phyloP scores from a whole-genome alignment of 2,113 vertebrate genomes.

The Dendropsophus ebraccatus region DNA sequence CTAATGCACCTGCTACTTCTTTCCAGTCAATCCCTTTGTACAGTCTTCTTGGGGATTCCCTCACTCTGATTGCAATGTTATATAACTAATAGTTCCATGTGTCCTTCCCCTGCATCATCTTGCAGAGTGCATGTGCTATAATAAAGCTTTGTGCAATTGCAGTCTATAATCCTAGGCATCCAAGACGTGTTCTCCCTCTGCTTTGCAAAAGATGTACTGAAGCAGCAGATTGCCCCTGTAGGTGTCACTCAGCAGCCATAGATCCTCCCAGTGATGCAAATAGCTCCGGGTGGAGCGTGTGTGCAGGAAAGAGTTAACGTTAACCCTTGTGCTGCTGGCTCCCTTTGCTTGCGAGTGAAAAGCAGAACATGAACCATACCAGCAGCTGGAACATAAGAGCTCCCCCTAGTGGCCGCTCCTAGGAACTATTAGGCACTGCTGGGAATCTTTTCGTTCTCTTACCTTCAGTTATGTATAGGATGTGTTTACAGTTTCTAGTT shows the following conservation, averaged over 20 bases:
- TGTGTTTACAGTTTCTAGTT: background rate
- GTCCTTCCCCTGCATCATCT: background rate
- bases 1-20: constrained; percentile 47
- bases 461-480: background rate
- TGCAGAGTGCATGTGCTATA: background rate
- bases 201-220: constrained; percentile 43
- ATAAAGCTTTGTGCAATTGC: background rate
- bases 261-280: constrained; percentile 55
- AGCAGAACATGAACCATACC: background rate
- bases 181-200: constrained; percentile 17
- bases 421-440: background rate
- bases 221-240: constrained; percentile 24
- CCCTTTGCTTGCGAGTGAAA: background rate
- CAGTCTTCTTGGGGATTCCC: constrained; percentile 26
- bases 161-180: background rate
- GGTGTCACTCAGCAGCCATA: constrained; percentile 41
- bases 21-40: background rate
- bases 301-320: constrained; percentile 37
- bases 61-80: background rate
- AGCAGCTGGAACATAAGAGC: background rate
- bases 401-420: background rate
- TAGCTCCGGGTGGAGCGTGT: constrained; percentile 42
- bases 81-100: background rate
- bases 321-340: constrained; percentile 29
- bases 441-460: no score